Evolutionary conservation across 2,797 vertebrate genomes (phyloP).

Genomic region (Gorsachius magnificus): DNA sequence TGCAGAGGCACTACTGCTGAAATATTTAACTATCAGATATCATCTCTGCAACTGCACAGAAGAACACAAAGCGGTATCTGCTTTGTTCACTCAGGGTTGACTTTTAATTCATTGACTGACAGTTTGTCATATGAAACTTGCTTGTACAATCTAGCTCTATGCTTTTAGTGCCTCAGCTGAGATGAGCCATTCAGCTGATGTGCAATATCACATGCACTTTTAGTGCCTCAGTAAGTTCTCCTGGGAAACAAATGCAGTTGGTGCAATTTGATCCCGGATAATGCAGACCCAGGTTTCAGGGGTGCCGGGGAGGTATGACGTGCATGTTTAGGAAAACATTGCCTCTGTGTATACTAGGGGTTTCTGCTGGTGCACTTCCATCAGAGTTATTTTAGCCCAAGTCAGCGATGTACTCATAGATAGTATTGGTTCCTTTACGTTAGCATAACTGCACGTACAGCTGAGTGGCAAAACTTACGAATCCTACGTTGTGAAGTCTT

Average conservation of each 20-base stretch:
- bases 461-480: background rate
- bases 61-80: background rate
- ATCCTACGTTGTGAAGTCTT: background rate
- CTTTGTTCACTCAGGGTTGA: background rate
- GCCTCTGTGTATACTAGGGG: background rate
- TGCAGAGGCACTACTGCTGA: background rate
- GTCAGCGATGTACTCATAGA: background rate
- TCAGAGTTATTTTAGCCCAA: background rate
- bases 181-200: background rate
- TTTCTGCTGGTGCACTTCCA: background rate
- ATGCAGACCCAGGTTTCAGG: background rate
- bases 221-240: background rate
- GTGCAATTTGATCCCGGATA: background rate
- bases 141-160: background rate
- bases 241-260: background rate
- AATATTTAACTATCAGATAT: background rate
- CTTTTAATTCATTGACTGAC: background rate
- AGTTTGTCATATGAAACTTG: background rate
- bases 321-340: background rate
- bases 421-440: background rate
- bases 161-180: background rate
- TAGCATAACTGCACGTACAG: background rate
- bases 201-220: background rate
- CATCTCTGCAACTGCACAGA: background rate
- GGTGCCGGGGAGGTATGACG: background rate